These are phyloP conservation scores for Criorhina ranunculi DNA, from an alignment of 2,888 invertebrate genomes.

Conservation along the genomic window DNA sequence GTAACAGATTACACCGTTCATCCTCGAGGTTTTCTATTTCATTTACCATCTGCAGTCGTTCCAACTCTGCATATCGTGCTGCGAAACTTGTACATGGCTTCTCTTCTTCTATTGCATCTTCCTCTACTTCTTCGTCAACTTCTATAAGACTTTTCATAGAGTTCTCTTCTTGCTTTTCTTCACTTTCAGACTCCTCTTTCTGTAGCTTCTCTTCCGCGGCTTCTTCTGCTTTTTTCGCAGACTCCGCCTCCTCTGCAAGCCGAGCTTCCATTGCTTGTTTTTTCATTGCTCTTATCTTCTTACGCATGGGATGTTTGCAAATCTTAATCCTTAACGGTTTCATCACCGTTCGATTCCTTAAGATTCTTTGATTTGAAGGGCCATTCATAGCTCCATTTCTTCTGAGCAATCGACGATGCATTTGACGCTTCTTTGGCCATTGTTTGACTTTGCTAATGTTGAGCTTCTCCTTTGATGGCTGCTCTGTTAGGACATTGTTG, in stretches of 20 bases:
- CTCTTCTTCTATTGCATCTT: neutral
- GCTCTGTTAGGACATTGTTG: slow-evolving; percentile 1
- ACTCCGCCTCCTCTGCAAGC: neutral
- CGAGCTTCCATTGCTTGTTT: slow-evolving; percentile 14
- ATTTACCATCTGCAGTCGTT: neutral
- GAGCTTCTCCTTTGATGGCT: slow-evolving; percentile 1
- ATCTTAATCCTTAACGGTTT: slow-evolving; percentile 50
- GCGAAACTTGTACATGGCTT: neutral
- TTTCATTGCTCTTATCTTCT: slow-evolving; percentile 27
- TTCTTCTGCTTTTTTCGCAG: neutral
- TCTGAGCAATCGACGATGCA: slow-evolving; percentile 37
- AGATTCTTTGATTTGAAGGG: slow-evolving; percentile 75
- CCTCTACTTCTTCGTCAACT: neutral
- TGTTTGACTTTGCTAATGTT: neutral
- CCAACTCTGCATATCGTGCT: neutral
- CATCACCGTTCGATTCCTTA: slow-evolving; percentile 81
- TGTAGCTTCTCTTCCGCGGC: neutral
- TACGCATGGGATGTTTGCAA: slow-evolving; percentile 40
- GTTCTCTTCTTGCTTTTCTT: neutral
- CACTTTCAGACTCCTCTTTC: neutral
- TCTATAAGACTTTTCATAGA: neutral
- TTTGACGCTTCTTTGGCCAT: slow-evolving; percentile 31
- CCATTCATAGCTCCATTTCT: slow-evolving; percentile 34
- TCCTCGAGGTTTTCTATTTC: neutral
- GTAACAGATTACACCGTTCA: neutral